Base-by-base conservation (phyloP, 2,113 vertebrate genomes). In the Lepisosteus oculatus region DNA sequence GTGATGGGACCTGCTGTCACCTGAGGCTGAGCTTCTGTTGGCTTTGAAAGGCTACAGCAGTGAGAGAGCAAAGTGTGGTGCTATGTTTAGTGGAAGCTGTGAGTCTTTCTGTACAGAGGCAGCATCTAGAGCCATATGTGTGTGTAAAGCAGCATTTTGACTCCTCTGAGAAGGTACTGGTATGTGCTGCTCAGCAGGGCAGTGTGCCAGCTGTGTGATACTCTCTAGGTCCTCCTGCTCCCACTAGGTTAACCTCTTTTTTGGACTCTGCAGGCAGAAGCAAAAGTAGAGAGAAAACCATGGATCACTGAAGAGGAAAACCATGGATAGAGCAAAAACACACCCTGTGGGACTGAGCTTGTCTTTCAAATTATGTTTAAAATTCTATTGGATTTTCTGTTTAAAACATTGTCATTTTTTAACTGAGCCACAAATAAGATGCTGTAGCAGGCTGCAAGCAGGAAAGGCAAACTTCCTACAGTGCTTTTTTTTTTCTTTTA, bases 51-150 rank as follows among this genome's bases (percentile, higher is more conserved):
- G n/a, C 12, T n/a, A n/a, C 29, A 13, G 43, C 0, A 8, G 15
- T n/a, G 44, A n/a, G 14, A 17, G 62, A 42, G 41, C 9, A 7
- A 44, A 17, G 59, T 55, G 29, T 62, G 56, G 43, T 67, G 54
- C 47, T 63, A 67, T 67, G 43, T 29, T 3, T 44, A 85, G 85
- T 68, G 68, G 56, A 72, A 64, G 77, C 71, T 81, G 78, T 80
- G 82, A 85, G 74, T 82, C 79, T 78, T 83, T 76, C 76, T 80
- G 81, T 73, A 83, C 84, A 82, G 85, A 89, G 15, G 87, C 86
- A 77, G 76, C 84, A 80, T 74, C 71, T 71, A 84, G 77, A 9
- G 47, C 47, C 9, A 51, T 51, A 51, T 51, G 47, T 51, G 47
- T 51, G 47, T 51, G 79, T 85, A 85, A 67, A 59, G 54, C 55